phyloP scores from a whole-genome alignment of 2,113 vertebrate species.

The Phrynocephalus versicolor region DNA sequence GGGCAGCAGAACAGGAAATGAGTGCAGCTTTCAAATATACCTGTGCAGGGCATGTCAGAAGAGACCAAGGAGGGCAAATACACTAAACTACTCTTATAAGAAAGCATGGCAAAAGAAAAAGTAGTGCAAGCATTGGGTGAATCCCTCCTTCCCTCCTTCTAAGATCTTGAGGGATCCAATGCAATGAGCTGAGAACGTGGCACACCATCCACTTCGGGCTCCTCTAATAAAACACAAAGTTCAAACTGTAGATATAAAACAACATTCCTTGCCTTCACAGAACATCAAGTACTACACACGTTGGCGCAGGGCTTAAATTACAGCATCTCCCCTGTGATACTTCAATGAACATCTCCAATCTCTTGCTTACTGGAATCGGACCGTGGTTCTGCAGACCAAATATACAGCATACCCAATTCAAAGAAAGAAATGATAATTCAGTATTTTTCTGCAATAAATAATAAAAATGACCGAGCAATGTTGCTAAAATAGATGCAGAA shows the following conservation, averaged over 20 bases:
- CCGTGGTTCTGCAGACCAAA: neutral
- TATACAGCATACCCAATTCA: neutral
- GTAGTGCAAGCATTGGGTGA: too few relatives aligned
- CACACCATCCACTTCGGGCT: neutral
- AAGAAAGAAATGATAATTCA: too few relatives aligned
- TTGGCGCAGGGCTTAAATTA: neutral
- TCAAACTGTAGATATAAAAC: neutral
- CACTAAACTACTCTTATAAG: too few relatives aligned
- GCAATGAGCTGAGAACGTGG: neutral
- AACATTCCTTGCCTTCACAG: neutral
- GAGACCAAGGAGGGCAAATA: too few relatives aligned
- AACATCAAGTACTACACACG: neutral
- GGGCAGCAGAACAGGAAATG: too few relatives aligned
- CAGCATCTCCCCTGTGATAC: neutral
- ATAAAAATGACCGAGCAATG: neutral
- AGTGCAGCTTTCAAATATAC: too few relatives aligned
- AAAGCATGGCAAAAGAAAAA: too few relatives aligned
- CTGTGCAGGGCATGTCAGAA: too few relatives aligned
- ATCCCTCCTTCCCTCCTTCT: neutral
- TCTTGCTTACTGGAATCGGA: neutral
- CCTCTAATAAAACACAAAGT: neutral
- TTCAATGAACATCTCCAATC: neutral
- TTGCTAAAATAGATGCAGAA: neutral
- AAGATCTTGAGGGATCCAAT: neutral
- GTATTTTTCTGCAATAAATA: too few relatives aligned